A percentile compares a stretch with the other conserved stretches of the same genome.
These are phyloP conservation scores for Oncopodura yosiiana DNA, from an alignment of 1,140 invertebrate species.

Conservation along the genomic window DNA sequence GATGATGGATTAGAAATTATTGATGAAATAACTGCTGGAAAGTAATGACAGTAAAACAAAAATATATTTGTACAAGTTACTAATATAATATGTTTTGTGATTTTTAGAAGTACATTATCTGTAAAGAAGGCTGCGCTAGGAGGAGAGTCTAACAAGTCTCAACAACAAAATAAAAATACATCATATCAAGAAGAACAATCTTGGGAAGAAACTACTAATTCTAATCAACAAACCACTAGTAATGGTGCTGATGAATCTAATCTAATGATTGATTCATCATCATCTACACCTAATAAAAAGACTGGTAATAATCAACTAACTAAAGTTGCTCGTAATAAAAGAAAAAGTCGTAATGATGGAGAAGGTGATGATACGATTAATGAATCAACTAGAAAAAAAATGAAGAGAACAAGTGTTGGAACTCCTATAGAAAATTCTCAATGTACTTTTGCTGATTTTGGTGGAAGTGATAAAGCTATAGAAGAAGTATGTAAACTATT, in stretches of 20 bases:
- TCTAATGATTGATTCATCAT: no score
- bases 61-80: background rate
- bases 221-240: no score
- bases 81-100: background rate
- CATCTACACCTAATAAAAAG: no score
- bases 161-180: no score
- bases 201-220: no score
- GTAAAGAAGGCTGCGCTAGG: no score
- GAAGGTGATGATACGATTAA: slow-evolving; percentile 35
- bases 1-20: slow-evolving; percentile 26
- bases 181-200: no score
- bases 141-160: no score
- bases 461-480: slow-evolving; percentile 58
- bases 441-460: slow-evolving; percentile 61
- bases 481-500: slow-evolving; percentile 66
- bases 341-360: slow-evolving; percentile 5
- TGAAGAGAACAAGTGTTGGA: slow-evolving; percentile 20
- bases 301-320: no score
- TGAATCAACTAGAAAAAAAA: slow-evolving; percentile 36
- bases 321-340: no score
- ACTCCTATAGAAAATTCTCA: slow-evolving; percentile 40
- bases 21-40: slow-evolving; percentile 11
- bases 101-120: background rate
- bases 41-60: background rate
- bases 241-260: no score